Percentiles rank a stretch among this genome's conserved stretches.
Conservation (phyloP, 2,888 invertebrate genomes). For the Sinohyriopsis cumingii region DNA sequence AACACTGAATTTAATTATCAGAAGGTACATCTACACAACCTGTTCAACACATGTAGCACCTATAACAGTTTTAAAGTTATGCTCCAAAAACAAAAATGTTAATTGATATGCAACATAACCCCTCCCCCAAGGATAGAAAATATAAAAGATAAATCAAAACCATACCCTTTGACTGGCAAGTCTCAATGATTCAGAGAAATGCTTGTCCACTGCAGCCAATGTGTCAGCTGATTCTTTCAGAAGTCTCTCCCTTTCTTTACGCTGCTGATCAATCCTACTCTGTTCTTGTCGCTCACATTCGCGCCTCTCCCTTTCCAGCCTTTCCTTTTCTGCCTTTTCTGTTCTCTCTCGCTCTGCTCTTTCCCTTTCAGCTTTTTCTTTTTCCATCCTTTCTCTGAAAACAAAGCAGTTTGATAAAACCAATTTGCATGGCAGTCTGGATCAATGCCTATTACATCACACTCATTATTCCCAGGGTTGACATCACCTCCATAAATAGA, state of each 20-base stretch:
- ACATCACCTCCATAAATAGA: too few species aligned
- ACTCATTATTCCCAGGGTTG: too few species aligned
- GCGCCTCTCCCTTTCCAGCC: slow-evolving; percentile 46
- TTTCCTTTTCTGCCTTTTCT: slow-evolving; percentile 71
- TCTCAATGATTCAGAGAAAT: slow-evolving; percentile 88
- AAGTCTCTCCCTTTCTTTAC: slow-evolving; percentile 55
- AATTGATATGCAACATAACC: too few species aligned
- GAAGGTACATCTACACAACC: too few species aligned
- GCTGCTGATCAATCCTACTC: slow-evolving; percentile 39
- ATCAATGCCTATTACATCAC: too few species aligned
- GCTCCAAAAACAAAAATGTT: background rate
- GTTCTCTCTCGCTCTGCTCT: slow-evolving; percentile 73
- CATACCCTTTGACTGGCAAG: slow-evolving; percentile 57
- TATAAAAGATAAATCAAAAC: background rate
- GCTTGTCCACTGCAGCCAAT: slow-evolving; percentile 79
- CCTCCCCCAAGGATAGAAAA: background rate
- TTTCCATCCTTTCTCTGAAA: slow-evolving; percentile 52
- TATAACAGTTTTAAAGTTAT: slow-evolving; percentile 29
- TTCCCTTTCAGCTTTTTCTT: slow-evolving; percentile 55
- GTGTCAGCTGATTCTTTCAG: slow-evolving; percentile 61
- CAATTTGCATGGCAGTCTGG: background rate
- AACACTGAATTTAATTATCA: too few species aligned
- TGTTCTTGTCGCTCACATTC: slow-evolving; percentile 62
- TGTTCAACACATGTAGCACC: background rate
- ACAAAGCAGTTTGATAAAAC: slow-evolving; percentile 2